Conservation (phyloP, 2,888 invertebrate species). For the Athetis lepigone region DNA sequence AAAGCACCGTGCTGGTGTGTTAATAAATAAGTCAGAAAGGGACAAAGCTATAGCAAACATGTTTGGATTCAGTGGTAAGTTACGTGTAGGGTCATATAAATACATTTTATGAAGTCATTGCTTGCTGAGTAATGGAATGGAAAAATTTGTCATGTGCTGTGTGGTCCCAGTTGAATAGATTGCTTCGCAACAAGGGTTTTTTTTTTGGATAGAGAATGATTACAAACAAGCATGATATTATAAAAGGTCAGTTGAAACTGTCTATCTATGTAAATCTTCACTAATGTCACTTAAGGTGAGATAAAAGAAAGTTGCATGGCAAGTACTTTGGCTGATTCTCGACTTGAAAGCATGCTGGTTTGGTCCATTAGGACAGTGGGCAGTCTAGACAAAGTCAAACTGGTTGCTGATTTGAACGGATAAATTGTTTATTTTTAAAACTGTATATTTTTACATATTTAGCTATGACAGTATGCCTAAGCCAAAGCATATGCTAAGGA, state of each 20-base stretch:
- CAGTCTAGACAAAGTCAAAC: too few species aligned
- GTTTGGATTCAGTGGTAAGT: slow-evolving; percentile 87
- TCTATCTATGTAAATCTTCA: not conserved
- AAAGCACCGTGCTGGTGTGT: slow-evolving; percentile 34
- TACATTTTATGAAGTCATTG: slow-evolving; percentile 33
- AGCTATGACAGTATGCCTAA: too few species aligned
- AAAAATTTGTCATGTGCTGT: slow-evolving; percentile 23
- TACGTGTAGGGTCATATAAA: slow-evolving; percentile 34
- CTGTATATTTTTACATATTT: too few species aligned
- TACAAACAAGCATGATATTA: not conserved
- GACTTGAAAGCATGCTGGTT: too few species aligned
- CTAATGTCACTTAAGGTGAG: too few species aligned
- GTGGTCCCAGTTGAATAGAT: not conserved
- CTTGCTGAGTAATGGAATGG: slow-evolving; percentile 34
- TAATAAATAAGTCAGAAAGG: slow-evolving; percentile 64
- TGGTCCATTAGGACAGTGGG: too few species aligned
- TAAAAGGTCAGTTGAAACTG: too few species aligned
- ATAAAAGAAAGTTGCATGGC: too few species aligned
- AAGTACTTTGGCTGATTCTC: too few species aligned
- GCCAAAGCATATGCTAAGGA: too few species aligned
- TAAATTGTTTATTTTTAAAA: too few species aligned
- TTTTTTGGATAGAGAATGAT: not conserved
- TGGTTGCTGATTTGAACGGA: too few species aligned
- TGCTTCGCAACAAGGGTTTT: slow-evolving; percentile 5
- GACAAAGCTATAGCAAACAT: slow-evolving; percentile 77